These are phyloP conservation scores for Drosophila rhopaloa DNA, from an alignment of 1,140 invertebrate genomes.

Conservation along the genomic window DNA sequence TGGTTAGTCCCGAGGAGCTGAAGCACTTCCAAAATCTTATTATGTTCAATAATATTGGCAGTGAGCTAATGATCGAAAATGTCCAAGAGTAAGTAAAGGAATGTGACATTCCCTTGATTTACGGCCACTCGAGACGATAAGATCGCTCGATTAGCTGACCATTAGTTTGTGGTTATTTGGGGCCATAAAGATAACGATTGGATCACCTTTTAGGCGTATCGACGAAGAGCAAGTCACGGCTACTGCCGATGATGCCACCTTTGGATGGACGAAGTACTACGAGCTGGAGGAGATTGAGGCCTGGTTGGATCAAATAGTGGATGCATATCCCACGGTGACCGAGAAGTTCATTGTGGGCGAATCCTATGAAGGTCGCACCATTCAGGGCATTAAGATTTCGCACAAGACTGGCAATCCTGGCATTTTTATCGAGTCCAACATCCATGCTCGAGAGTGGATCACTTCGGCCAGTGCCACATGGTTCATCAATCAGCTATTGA, in stretches of 20 bases:
- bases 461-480: slow-evolving; percentile 86
- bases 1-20: slow-evolving; percentile 60
- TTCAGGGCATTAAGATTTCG: slow-evolving; percentile 87
- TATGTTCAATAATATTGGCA: slow-evolving; percentile 36
- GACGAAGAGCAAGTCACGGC: slow-evolving; percentile 61
- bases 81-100: slow-evolving; percentile 62
- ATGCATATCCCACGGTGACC: slow-evolving; percentile 67
- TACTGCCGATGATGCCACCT: slow-evolving; percentile 48
- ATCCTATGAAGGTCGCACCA: slow-evolving; percentile 87
- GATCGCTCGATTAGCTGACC: slow-evolving; percentile 11
- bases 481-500: slow-evolving; percentile 86
- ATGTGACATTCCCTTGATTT: not conserved
- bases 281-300: slow-evolving; percentile 85
- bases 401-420: slow-evolving; percentile 85
- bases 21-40: slow-evolving; percentile 48
- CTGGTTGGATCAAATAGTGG: slow-evolving; percentile 84
- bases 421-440: slow-evolving; percentile 87
- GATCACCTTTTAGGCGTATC: slow-evolving; percentile 61
- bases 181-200: slow-evolving; percentile 41
- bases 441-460: slow-evolving; percentile 87
- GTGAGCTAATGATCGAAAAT: slow-evolving; percentile 60
- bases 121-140: slow-evolving; percentile 28
- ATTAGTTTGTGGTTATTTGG: slow-evolving; percentile 27
- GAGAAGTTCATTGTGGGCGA: slow-evolving; percentile 72
- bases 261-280: slow-evolving; percentile 85